A percentile compares a stretch with the other conserved stretches of the same genome.
Conservation (phyloP, 2,888 invertebrate genomes). For the Drosophila macrospina region DNA sequence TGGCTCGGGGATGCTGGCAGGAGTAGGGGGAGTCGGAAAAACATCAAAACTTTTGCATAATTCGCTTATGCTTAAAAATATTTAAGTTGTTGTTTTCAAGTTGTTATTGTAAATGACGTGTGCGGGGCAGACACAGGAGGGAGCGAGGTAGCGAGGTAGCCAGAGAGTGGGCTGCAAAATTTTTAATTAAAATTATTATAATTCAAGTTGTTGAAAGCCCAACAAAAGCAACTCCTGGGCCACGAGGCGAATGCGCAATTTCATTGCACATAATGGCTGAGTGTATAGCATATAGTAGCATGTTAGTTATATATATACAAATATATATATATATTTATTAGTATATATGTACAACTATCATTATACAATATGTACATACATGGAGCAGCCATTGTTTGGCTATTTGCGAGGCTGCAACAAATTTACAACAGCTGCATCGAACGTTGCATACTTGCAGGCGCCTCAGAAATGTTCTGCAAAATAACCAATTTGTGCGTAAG, state of each 20-base stretch:
- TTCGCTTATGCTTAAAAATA: slow-evolving; percentile 80
- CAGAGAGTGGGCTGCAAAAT: slow-evolving; percentile 36
- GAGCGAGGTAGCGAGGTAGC: background rate
- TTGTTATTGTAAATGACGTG: slow-evolving; percentile 55
- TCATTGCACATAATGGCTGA: slow-evolving; percentile 20
- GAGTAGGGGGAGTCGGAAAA: slow-evolving; percentile 35
- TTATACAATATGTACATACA: slow-evolving; percentile 18
- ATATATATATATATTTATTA: slow-evolving; percentile 3
- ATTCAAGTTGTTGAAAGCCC: slow-evolving; percentile 57
- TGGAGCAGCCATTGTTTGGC: slow-evolving; percentile 35
- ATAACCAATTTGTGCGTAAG: slow-evolving; percentile 67
- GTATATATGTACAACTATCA: slow-evolving; percentile 14
- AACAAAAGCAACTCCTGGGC: slow-evolving; percentile 26
- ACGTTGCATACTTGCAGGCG: slow-evolving; percentile 73
- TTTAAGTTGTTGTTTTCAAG: slow-evolving; percentile 66
- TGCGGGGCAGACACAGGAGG: background rate
- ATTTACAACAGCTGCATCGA: slow-evolving; percentile 77
- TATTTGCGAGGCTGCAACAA: slow-evolving; percentile 56
- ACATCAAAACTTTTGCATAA: slow-evolving; percentile 79
- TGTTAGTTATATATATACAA: slow-evolving; percentile 8
- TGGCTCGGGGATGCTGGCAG: slow-evolving; percentile 19
- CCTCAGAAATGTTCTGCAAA: slow-evolving; percentile 70
- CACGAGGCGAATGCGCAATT: slow-evolving; percentile 46
- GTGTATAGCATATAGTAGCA: background rate
- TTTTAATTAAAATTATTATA: slow-evolving; percentile 80